A percentile compares a stretch with the other conserved stretches of the same genome.
Conservation (phyloP, 2,888 invertebrate species). For the Belgica antarctica region DNA sequence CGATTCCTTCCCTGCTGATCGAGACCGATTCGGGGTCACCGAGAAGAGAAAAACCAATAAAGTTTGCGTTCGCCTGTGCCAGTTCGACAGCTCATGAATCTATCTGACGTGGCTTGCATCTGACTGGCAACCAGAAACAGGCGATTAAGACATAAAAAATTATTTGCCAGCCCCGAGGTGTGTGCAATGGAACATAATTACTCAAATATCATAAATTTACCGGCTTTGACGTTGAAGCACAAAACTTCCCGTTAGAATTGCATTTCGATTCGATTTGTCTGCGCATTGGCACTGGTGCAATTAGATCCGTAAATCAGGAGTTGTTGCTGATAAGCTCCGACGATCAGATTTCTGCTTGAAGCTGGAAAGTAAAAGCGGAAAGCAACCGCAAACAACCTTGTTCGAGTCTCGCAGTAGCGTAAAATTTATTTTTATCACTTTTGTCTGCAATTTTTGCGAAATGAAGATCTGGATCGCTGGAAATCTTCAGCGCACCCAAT, state of each 20-base stretch:
- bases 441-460: background rate
- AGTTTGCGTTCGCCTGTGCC: too few species aligned
- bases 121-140: background rate
- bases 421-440: background rate
- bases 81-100: background rate
- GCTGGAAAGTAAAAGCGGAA: constrained; percentile 11
- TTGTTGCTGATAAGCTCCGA: background rate
- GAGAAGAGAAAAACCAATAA: background rate
- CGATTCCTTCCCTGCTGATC: constrained; percentile 1
- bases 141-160: constrained; percentile 4
- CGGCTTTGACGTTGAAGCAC: background rate
- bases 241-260: background rate
- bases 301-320: background rate
- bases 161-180: background rate
- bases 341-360: background rate
- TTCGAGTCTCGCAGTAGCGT: background rate
- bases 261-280: background rate
- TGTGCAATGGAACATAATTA: background rate
- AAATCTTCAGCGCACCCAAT: background rate
- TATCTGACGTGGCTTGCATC: background rate
- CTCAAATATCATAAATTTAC: background rate
- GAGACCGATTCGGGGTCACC: background rate
- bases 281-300: background rate
- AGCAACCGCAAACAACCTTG: constrained; percentile 5
- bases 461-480: too few species aligned